A percentile compares a stretch with the other conserved stretches of the same genome.
phyloP scores from a whole-genome alignment of 1,140 invertebrate genomes.

The Drosophila nebulosa region DNA sequence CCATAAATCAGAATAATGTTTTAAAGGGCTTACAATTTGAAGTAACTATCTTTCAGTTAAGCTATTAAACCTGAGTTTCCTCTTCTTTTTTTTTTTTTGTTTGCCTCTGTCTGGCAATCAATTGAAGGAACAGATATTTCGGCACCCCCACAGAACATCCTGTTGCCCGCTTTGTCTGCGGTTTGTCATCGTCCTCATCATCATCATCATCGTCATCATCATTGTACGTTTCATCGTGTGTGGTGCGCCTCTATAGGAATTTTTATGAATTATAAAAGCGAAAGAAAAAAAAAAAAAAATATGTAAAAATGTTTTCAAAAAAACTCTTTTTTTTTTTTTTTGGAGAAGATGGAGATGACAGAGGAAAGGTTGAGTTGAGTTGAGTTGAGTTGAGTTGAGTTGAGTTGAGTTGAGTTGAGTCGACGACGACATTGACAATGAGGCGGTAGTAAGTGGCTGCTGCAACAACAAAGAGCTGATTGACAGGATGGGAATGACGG shows the following conservation, averaged over 20 bases:
- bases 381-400: background rate
- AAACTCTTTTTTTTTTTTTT: slow-evolving; percentile 6
- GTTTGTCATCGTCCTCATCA: slow-evolving; percentile 48
- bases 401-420: background rate
- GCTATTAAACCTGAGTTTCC: slow-evolving; percentile 20
- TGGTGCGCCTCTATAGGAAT: slow-evolving; percentile 50
- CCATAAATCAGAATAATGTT: background rate
- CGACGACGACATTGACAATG: slow-evolving; percentile 67
- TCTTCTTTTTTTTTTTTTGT: slow-evolving; percentile 15
- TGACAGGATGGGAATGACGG: slow-evolving; percentile 59
- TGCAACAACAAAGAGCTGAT: slow-evolving; percentile 73
- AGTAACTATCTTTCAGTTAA: background rate
- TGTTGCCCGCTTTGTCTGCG: slow-evolving; percentile 64
- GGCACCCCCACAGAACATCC: slow-evolving; percentile 32
- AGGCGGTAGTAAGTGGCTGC: slow-evolving; percentile 72
- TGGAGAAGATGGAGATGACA: slow-evolving; percentile 35
- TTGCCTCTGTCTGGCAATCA: slow-evolving; percentile 12
- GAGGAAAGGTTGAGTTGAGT: background rate
- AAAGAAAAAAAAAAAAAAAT: slow-evolving; percentile 48
- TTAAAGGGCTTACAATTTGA: background rate
- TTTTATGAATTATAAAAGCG: slow-evolving; percentile 73
- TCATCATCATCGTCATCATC: slow-evolving; percentile 14
- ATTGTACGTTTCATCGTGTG: slow-evolving; percentile 38
- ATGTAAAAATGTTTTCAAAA: slow-evolving; percentile 67
- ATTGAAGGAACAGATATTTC: slow-evolving; percentile 35